These are phyloP conservation scores for Trichopria drosophilae DNA, from an alignment of 2,888 invertebrate genomes.

Conservation along the genomic window DNA sequence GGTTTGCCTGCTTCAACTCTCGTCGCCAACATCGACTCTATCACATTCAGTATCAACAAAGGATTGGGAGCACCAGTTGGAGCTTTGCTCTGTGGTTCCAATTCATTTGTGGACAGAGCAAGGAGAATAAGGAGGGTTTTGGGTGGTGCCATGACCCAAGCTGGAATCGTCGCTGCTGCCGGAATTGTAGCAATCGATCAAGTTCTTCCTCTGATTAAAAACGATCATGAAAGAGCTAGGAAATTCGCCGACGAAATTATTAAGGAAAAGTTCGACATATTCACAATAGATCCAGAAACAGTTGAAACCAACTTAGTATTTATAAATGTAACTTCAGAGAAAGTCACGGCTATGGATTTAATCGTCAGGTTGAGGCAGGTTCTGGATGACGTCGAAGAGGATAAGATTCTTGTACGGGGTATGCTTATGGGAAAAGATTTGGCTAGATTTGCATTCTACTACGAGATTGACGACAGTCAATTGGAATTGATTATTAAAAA, in stretches of 20 bases:
- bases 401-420: conserved; percentile 63
- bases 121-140: conserved; percentile 79
- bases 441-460: conserved; percentile 71
- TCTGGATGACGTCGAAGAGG: conserved; percentile 60
- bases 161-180: conserved; percentile 86
- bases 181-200: conserved; percentile 81
- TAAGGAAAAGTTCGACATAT: conserved; percentile 64
- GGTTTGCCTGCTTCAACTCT: conserved; percentile 68
- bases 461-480: conserved; percentile 70
- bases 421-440: conserved; percentile 64
- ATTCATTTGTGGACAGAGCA: conserved; percentile 73
- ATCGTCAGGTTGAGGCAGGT: conserved; percentile 61
- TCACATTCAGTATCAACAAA: conserved; percentile 89
- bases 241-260: conserved; percentile 70
- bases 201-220: conserved; percentile 68
- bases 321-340: conserved; percentile 62
- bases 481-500: conserved; percentile 72
- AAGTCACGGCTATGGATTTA: conserved; percentile 63
- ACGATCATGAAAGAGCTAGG: conserved; percentile 75
- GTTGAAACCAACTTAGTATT: conserved; percentile 80
- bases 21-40: conserved; percentile 73
- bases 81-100: conserved; percentile 77
- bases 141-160: conserved; percentile 93
- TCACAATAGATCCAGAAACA: conserved; percentile 65
- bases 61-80: conserved; percentile 88